Percentiles rank a stretch among this genome's conserved stretches.
Conservation (phyloP, 2,113 vertebrate genomes). For the Pantherophis guttatus region DNA sequence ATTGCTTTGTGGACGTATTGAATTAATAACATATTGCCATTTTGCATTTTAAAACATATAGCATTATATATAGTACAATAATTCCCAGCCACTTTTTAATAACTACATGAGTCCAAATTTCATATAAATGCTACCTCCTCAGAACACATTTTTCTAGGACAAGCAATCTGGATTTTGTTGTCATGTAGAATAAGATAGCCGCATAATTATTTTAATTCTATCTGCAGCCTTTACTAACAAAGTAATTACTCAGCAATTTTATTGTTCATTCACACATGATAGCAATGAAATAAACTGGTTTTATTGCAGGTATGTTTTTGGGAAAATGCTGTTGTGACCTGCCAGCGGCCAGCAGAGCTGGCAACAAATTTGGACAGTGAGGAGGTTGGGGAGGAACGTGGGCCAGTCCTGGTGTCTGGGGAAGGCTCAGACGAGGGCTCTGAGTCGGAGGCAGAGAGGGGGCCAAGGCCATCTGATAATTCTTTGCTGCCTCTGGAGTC, state of each 20-base stretch:
- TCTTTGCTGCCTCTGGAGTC: too few relatives aligned
- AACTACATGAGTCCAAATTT: not conserved
- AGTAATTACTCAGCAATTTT: not conserved
- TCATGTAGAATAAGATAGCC: not conserved
- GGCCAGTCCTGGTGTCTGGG: too few relatives aligned
- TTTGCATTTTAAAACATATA: not conserved
- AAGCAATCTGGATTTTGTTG: not conserved
- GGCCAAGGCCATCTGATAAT: too few relatives aligned
- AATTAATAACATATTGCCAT: not conserved
- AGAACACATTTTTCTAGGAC: not conserved
- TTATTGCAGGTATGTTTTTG: not conserved
- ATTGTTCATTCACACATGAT: not conserved
- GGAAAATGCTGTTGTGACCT: not conserved
- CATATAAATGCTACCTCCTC: not conserved
- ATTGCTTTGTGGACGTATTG: not conserved
- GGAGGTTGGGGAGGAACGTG: too few relatives aligned
- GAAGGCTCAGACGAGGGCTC: too few relatives aligned
- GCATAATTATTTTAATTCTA: not conserved
- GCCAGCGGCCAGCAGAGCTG: too few relatives aligned
- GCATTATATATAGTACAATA: not conserved
- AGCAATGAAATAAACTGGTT: not conserved
- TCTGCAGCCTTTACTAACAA: not conserved
- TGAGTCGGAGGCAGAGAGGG: too few relatives aligned
- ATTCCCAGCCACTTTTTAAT: not conserved
- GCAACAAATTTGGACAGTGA: too few relatives aligned